phyloP scores from a whole-genome alignment of 2,113 vertebrate genomes.

The Cyprinus carpio region DNA sequence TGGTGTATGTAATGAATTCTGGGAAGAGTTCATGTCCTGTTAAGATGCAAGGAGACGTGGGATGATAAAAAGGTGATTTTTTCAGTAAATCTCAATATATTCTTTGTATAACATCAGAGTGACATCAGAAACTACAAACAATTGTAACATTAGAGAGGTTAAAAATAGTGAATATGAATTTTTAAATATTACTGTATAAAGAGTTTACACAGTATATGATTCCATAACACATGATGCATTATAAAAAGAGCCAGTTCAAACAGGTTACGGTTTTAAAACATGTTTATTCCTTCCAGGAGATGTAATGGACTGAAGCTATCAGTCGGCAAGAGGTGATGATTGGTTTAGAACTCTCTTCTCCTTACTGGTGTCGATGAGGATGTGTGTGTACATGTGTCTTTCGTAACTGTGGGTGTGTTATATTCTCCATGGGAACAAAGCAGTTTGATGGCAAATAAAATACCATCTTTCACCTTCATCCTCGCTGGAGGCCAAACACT shows the following conservation, averaged over 20 bases:
- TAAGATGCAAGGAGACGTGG: not conserved
- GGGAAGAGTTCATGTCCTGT: not conserved
- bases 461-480: conserved; percentile 12
- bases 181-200: not conserved
- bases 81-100: not conserved
- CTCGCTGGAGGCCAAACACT: conserved; percentile 19
- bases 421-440: conserved; percentile 32
- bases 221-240: not conserved
- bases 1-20: not conserved
- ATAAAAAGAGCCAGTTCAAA: not conserved
- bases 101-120: not conserved
- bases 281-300: not conserved
- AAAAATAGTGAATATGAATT: not conserved
- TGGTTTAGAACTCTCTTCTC: conserved; percentile 20
- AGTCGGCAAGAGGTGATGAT: not conserved
- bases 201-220: not conserved
- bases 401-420: conserved; percentile 4
- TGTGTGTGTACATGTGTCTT: not conserved
- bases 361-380: not conserved
- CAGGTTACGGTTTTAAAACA: not conserved
- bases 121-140: not conserved
- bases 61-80: not conserved
- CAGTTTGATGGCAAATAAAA: conserved; percentile 20
- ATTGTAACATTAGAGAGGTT: not conserved
- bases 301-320: not conserved